Percentiles rank a stretch among this genome's conserved stretches.
Conservation (phyloP, 92 coral and sea anemone species). For the Micromussa lordhowensis region DNA sequence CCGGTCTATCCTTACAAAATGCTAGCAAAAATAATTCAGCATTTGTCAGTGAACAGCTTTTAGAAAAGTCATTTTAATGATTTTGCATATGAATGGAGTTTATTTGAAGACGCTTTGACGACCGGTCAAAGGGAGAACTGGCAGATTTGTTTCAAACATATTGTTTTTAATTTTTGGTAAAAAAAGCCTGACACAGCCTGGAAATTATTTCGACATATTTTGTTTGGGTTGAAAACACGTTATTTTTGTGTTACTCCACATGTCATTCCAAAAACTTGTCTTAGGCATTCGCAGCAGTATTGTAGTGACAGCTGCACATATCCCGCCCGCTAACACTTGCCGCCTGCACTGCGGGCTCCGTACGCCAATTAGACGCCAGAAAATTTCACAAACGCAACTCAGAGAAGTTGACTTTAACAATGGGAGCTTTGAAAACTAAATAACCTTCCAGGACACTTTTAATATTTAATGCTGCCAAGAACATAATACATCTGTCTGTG, state of each 20-base stretch:
- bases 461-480: neutral
- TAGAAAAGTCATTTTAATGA: neutral
- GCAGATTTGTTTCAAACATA: neutral
- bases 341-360: slow-evolving; percentile 3
- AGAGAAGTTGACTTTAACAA: neutral
- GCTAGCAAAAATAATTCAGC: neutral
- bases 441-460: neutral
- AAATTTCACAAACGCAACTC: neutral
- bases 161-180: neutral
- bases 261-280: no score
- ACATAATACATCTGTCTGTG: neutral
- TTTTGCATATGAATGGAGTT: slow-evolving; percentile 17
- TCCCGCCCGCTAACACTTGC: neutral
- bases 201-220: neutral
- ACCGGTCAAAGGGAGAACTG: neutral
- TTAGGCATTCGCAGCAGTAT: neutral
- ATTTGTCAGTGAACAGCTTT: neutral
- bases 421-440: neutral
- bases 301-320: slow-evolving; percentile 4
- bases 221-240: neutral
- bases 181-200: neutral
- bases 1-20: neutral
- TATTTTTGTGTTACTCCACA: neutral
- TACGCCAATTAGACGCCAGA: neutral
- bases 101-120: neutral